Percentiles rank a stretch among this genome's conserved stretches.
Evolutionary conservation across 2,888 invertebrate genomes (phyloP).

Genomic region (Pristionchus fissidentatus): DNA sequence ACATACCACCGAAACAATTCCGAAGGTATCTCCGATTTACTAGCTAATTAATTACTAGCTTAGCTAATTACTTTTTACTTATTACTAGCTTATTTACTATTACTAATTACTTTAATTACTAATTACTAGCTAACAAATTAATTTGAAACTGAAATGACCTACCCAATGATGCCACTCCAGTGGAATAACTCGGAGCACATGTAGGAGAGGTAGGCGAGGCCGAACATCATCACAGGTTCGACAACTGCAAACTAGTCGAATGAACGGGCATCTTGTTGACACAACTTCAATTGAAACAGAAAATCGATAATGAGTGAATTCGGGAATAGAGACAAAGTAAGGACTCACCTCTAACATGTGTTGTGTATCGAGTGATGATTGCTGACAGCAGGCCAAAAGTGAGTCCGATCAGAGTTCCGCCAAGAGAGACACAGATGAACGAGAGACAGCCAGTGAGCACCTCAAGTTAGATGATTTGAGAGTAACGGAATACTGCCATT

Average conservation of each 20-base stretch:
- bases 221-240: slow-evolving; percentile 79
- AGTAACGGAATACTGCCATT: slow-evolving; percentile 75
- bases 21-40: too few relatives aligned
- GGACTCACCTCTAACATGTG: slow-evolving; percentile 69
- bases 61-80: too few relatives aligned
- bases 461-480: too few relatives aligned
- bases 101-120: too few relatives aligned
- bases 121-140: too few relatives aligned
- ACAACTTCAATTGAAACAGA: neutral
- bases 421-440: slow-evolving; percentile 79
- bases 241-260: slow-evolving; percentile 76
- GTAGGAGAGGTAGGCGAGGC: slow-evolving; percentile 79
- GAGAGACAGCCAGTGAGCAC: slow-evolving; percentile 78
- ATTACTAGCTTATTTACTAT: too few relatives aligned
- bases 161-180: slow-evolving; percentile 80
- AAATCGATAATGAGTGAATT: neutral
- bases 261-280: neutral
- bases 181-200: slow-evolving; percentile 80
- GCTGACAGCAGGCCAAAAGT: slow-evolving; percentile 78
- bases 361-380: slow-evolving; percentile 76
- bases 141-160: slow-evolving; percentile 29
- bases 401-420: slow-evolving; percentile 78
- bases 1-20: too few relatives aligned
- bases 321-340: neutral
- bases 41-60: too few relatives aligned